Evolutionary conservation across 2,888 invertebrate species (phyloP).

Genomic region (Elegia similella): DNA sequence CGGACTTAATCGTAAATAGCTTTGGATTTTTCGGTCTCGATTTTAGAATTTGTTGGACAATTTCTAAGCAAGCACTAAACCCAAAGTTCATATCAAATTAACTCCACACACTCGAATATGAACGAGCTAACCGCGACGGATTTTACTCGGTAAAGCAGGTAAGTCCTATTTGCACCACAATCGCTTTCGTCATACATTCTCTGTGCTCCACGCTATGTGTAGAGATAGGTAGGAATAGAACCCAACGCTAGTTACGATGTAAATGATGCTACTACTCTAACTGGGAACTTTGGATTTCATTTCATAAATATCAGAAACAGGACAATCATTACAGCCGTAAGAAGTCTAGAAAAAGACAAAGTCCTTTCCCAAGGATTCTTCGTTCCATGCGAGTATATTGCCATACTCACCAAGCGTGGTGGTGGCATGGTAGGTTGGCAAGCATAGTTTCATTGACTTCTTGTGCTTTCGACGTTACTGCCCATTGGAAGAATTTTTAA

Average conservation of each 20-base stretch:
- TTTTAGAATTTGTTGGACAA: conserved; percentile 27
- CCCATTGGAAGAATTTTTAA: no score
- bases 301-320: no score
- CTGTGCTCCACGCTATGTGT: neutral
- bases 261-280: conserved; percentile 18
- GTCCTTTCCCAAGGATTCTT: no score
- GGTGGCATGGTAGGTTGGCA: no score
- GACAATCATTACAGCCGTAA: no score
- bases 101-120: conserved; percentile 16
- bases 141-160: conserved; percentile 5
- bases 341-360: no score
- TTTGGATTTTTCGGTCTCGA: conserved; percentile 57
- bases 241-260: conserved; percentile 11
- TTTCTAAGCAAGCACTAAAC: neutral
- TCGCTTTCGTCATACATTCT: conserved; percentile 13
- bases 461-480: no score
- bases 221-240: neutral
- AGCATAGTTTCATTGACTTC: no score
- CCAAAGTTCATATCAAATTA: neutral
- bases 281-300: neutral
- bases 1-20: conserved; percentile 66
- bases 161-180: conserved; percentile 17
- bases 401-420: no score
- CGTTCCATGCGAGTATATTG: no score
- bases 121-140: conserved; percentile 3